phyloP scores from a whole-genome alignment of 2,113 vertebrate species.

The Zootoca vivipara region DNA sequence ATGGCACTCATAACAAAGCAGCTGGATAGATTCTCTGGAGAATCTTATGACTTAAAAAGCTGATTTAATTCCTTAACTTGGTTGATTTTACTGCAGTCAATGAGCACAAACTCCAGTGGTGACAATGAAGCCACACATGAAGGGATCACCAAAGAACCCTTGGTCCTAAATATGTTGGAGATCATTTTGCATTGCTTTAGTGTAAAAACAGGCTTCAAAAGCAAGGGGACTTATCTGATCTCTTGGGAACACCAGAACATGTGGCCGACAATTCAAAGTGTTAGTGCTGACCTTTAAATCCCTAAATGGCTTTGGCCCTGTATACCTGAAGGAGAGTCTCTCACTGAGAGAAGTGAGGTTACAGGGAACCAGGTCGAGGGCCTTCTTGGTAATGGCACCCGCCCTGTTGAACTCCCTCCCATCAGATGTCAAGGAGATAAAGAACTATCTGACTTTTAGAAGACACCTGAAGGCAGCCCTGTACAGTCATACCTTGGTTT shows the following conservation, averaged over 20 bases:
- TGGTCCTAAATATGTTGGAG: not conserved
- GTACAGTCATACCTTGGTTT: too few relatives aligned
- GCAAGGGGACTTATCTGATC: not conserved
- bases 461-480: too few relatives aligned
- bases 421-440: too few relatives aligned
- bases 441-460: too few relatives aligned
- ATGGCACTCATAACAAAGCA: not conserved
- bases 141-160: not conserved
- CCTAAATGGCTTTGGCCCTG: too few relatives aligned
- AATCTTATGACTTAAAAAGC: not conserved
- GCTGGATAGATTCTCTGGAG: not conserved
- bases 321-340: too few relatives aligned
- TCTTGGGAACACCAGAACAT: not conserved
- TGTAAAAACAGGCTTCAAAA: not conserved
- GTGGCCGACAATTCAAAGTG: not conserved
- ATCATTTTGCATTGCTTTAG: constrained; percentile 14
- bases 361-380: too few relatives aligned
- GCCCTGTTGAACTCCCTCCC: too few relatives aligned
- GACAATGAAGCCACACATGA: too few relatives aligned
- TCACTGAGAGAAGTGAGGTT: too few relatives aligned
- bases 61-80: not conserved
- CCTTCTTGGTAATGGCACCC: too few relatives aligned
- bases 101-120: not conserved
- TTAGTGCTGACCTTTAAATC: too few relatives aligned
- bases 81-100: not conserved